Base-by-base conservation (phyloP, 2,797 vertebrate genomes). In the Poecile montanus region DNA sequence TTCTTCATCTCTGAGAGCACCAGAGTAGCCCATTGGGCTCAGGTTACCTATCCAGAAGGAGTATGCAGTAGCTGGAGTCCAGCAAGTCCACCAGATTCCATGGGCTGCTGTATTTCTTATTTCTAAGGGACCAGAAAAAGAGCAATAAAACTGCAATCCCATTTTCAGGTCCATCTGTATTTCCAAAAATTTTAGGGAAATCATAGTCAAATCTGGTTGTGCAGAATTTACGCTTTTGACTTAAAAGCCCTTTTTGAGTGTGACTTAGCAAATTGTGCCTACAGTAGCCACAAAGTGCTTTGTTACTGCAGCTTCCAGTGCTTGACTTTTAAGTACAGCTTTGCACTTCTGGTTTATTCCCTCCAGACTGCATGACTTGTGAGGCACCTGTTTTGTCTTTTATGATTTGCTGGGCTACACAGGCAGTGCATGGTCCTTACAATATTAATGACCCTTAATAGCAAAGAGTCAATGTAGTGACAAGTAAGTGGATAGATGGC, bases 401-500 rank as follows among this genome's bases (percentile, higher is more conserved):
- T 48, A 29, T 47, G 70, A 44, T 75, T 79, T 85, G 15, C 78
- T 1, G 1, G 67, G 56, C 56, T 76, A 56, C 57, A 50, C 4
- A 75, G 76, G 25, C 29, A 68, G 29, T 3, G 8, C 34, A 56
- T 3, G 13, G 45, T 29, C 77, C 45, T 80, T 82, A 56, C 40
- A 92, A 67, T 91, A 89, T 87, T 92, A 88, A 93, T 88, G 79
- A 60, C 68, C 62, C 70, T 62, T 91, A 88, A 81, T 34, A 91
- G 76, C 51, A 58, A 68, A 36, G 75, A 91, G 75, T 80, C 85
- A 83, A 42, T 81, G 44, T 8, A 20, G 67, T 63, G 62, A 68
- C 85, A 85, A 65, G 75, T 47, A 53, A 91, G 44, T 20, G 78
- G 62, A 88, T 5, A 58, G 58, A 85, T 60, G 53, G 44, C 56